Evolutionary conservation across 2,797 vertebrate species (phyloP).

Genomic region (Setipinna tenuifilis): DNA sequence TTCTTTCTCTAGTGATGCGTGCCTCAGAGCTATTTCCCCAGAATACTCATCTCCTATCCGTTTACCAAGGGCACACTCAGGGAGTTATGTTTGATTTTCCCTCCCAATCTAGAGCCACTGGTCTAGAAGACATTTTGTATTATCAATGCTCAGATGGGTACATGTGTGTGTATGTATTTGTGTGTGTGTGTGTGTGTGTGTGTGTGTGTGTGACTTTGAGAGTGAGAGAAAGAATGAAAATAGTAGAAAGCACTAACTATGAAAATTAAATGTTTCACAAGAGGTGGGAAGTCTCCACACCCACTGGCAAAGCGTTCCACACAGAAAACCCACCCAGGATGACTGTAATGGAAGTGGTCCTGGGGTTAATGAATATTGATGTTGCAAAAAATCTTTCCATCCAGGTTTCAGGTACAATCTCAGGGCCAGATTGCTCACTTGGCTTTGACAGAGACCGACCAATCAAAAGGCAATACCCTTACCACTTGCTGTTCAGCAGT

Average conservation of each 20-base stretch:
- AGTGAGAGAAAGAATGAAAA: slow-evolving; percentile 4
- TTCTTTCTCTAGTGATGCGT: slow-evolving; percentile 11
- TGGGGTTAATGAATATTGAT: slow-evolving; percentile 66
- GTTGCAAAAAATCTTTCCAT: slow-evolving; percentile 64
- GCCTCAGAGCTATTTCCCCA: slow-evolving; percentile 8
- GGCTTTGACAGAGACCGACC: slow-evolving; percentile 63
- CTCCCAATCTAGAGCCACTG: slow-evolving; percentile 41
- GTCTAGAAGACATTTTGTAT: slow-evolving; percentile 39
- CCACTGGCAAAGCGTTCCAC: background rate
- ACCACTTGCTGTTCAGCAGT: background rate
- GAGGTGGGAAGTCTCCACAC: background rate
- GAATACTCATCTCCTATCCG: slow-evolving; percentile 38
- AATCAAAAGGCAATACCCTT: slow-evolving; percentile 56
- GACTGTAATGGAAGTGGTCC: slow-evolving; percentile 58
- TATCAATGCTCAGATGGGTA: slow-evolving; percentile 35
- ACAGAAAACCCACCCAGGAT: background rate
- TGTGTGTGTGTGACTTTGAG: background rate
- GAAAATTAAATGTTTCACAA: slow-evolving; percentile 17
- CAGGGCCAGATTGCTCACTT: slow-evolving; percentile 65
- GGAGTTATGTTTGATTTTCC: slow-evolving; percentile 42
- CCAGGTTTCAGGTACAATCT: slow-evolving; percentile 69
- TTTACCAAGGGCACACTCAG: slow-evolving; percentile 30
- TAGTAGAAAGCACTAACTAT: background rate
- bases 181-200: slow-evolving; percentile 4
- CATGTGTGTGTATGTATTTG: background rate